These are phyloP conservation scores for Anguilla pacifica DNA, from an alignment of 2,797 vertebrate genomes.

Conservation along the genomic window DNA sequence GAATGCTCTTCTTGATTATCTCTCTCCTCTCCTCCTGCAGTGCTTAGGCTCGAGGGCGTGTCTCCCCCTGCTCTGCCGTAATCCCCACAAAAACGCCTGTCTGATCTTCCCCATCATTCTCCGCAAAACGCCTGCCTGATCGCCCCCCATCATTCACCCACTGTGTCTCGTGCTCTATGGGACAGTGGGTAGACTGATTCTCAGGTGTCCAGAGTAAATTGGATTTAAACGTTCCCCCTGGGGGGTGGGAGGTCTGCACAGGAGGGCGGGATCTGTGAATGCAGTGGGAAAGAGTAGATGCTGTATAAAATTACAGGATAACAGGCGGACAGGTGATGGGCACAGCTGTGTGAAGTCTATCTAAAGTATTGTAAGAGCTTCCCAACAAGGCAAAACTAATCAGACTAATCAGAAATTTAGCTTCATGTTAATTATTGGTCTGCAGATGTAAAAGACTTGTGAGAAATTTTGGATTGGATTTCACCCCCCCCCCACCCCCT, in stretches of 20 bases:
- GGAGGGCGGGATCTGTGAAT: background rate
- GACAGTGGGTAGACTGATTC: background rate
- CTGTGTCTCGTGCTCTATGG: background rate
- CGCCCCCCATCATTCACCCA: background rate
- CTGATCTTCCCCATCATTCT: conserved; percentile 2
- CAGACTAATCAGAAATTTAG: background rate
- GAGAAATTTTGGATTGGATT: background rate
- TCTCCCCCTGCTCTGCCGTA: background rate
- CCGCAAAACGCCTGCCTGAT: background rate
- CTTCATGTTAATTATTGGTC: background rate
- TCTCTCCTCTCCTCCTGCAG: background rate
- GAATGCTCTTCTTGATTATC: background rate
- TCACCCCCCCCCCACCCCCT: too few species aligned
- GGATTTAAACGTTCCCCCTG: background rate
- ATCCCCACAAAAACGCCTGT: background rate
- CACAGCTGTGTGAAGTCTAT: background rate
- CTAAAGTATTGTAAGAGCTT: background rate
- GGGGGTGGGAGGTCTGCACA: background rate
- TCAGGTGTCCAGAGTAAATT: background rate
- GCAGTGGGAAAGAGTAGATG: background rate
- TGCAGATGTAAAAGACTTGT: background rate
- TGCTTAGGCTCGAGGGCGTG: background rate
- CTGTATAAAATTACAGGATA: background rate
- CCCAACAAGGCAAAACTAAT: background rate
- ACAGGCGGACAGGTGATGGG: background rate